Base-by-base conservation (phyloP, 1,140 invertebrate species). In the Brachionus asplanchnoidis region DNA sequence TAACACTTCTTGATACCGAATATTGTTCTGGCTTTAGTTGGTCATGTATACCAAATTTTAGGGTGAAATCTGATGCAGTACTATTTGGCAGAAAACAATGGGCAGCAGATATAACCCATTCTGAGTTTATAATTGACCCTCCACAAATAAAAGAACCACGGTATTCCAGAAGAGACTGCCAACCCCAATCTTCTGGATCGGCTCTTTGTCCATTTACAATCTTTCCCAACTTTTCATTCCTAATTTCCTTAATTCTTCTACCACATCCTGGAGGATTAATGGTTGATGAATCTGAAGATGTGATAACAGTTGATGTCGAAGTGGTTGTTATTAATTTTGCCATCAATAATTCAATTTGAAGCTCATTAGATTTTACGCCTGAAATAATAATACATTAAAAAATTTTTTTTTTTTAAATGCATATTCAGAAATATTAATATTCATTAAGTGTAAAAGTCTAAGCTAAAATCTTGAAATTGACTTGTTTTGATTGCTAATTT, bases 41-140 rank as follows among this genome's bases (percentile, higher is more conserved):
- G 36, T 84, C 42, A 23, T 65, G 53, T 7, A 44, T 12, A 28
- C 79, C 79, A 26, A 82, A 23, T 32, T 82, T 56, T 0, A 82
- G 28, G 9, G 53, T 60, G 32, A 36, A 36, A 36, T 65, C 9
- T 14, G 17, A 28, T 56, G 79, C n/a, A 3, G 9, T 4, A 3
- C 3, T 46, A 14, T 36, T 42, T 9, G 88, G 2, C n/a, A 56
- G 86, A 66, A 68, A 23, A 86, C 93, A 94, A 87, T 94, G 93
- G 1, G 92, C 93, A 4, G 93, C 93, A 0, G 93, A 93, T 14
- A 94, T 65, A 0, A 93, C 90, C 87, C 93, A 93, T 17, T 91
- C 88, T 53, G 90, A 89, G 84, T 89, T 91, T 56, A 93, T 91
- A 3, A 93, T 86, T 6, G 90, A 90, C 46, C 93, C 93, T n/a